phyloP scores from a whole-genome alignment of 2,888 invertebrate species.

The Eilema sororculum region DNA sequence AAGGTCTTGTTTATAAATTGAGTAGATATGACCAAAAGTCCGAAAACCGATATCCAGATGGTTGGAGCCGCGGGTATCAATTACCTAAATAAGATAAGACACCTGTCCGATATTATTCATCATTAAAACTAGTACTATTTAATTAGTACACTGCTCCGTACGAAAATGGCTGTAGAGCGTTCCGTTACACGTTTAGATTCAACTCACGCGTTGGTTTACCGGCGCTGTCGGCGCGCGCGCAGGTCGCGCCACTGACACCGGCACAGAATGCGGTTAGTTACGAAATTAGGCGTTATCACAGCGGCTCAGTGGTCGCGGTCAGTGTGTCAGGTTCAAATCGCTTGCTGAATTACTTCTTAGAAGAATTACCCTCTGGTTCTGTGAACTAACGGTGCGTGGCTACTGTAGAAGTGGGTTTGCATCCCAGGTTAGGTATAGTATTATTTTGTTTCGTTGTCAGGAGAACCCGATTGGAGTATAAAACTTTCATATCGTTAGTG shows the following conservation, averaged over 20 bases:
- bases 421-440: no score
- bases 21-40: no score
- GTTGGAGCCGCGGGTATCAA: no score
- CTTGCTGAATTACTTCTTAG: background rate
- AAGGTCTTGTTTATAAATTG: no score
- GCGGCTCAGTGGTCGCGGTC: conserved; percentile 12
- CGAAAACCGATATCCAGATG: no score
- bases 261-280: conserved; percentile 25
- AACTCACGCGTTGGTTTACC: conserved; percentile 37
- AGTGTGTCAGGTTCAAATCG: conserved; percentile 15
- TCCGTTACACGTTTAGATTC: conserved; percentile 55
- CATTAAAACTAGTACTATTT: conserved; percentile 27
- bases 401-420: no score
- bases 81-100: background rate
- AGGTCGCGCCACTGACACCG: conserved; percentile 20
- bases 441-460: no score
- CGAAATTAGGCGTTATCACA: conserved; percentile 21
- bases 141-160: conserved; percentile 33
- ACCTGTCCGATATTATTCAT: background rate
- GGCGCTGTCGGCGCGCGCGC: conserved; percentile 20
- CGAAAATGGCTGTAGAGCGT: conserved; percentile 40
- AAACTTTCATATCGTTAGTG: no score
- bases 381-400: background rate
- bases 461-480: no score
- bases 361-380: background rate